These are phyloP conservation scores for Creontiades dilutus DNA, from an alignment of 2,888 invertebrate species.

Conservation along the genomic window DNA sequence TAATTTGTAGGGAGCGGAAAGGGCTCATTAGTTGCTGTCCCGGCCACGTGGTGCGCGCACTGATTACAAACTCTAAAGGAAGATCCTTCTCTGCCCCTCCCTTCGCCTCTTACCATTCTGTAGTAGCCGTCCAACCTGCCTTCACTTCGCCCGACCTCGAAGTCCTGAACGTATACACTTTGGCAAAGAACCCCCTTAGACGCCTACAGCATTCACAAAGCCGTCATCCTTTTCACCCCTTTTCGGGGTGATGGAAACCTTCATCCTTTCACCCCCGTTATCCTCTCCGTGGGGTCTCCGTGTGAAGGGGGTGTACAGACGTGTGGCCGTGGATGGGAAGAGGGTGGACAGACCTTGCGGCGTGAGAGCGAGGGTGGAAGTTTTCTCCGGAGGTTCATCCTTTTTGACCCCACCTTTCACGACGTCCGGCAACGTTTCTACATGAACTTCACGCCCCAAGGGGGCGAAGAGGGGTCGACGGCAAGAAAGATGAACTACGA, in stretches of 20 bases:
- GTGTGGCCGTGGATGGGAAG: no score
- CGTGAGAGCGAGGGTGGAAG: neutral
- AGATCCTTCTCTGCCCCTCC: slow-evolving; percentile 7
- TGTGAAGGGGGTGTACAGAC: no score
- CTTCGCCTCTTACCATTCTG: neutral
- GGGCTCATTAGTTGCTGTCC: slow-evolving; percentile 80
- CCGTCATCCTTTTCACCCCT: slow-evolving; percentile 48
- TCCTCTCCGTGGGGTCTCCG: neutral
- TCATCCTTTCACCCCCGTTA: neutral
- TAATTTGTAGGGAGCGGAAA: slow-evolving; percentile 77
- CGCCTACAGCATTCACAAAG: neutral
- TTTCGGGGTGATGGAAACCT: slow-evolving; percentile 4
- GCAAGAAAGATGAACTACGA: slow-evolving; percentile 17
- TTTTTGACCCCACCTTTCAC: slow-evolving; percentile 9
- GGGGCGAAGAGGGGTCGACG: neutral
- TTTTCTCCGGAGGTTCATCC: slow-evolving; percentile 13
- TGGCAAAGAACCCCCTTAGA: slow-evolving; percentile 14
- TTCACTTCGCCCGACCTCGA: slow-evolving; percentile 29
- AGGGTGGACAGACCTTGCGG: neutral
- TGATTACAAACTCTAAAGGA: slow-evolving; percentile 74
- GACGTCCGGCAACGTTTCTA: slow-evolving; percentile 40
- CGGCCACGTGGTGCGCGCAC: slow-evolving; percentile 78
- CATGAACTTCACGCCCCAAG: slow-evolving; percentile 35
- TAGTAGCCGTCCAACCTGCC: slow-evolving; percentile 5
- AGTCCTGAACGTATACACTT: neutral